Evolutionary conservation across 2,888 invertebrate genomes (phyloP), one percentile per base, ranked within the genome.

Genomic region (Drosophila pseudotalamancana): DNA sequence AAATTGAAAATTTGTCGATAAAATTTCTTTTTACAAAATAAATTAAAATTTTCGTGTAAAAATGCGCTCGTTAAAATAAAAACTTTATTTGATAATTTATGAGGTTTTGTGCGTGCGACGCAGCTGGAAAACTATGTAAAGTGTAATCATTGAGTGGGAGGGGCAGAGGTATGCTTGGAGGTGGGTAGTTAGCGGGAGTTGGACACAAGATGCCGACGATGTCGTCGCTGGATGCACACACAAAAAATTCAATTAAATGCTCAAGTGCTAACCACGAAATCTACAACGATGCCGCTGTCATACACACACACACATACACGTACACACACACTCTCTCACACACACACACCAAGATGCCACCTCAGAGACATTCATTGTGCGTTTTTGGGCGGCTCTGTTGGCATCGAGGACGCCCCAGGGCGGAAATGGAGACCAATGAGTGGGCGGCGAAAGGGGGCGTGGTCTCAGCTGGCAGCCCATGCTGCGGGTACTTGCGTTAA

Each of bases 1-100:
- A 19, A 27, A 56, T 43, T 42, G 78, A 46, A 32, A 49, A 29
- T 37, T 50, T 62, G 29, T 59, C n/a, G n/a, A n/a, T n/a, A n/a
- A n/a, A n/a, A n/a, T 35, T 51, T 37, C 4, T 16, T n/a, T 8
- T 14, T 39, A 42, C 50, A 43, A 71, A 79, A 76, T 67, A 79
- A 76, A 76, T 79, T 76, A 76, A 79, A 76, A 76, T 54, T 60
- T 37, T 34, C 16, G 53, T 56, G 43, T 49, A 59, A 70, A 79
- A 79, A 61, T 50, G 62, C 39, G 39, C 72, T 63, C 72, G 63
- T 71, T 65, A 78, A 73, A 81, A 71, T 68, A 77, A 69, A 77
- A 81, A 77, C 48, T 77, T 81, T 81, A 77, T 77, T 81, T 81
- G 74, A 81, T 71, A 77, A 77, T 77, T 82, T 77, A 77, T 81